Base-by-base conservation (phyloP, 2,113 vertebrate species). In the Chaetodon trifascialis region DNA sequence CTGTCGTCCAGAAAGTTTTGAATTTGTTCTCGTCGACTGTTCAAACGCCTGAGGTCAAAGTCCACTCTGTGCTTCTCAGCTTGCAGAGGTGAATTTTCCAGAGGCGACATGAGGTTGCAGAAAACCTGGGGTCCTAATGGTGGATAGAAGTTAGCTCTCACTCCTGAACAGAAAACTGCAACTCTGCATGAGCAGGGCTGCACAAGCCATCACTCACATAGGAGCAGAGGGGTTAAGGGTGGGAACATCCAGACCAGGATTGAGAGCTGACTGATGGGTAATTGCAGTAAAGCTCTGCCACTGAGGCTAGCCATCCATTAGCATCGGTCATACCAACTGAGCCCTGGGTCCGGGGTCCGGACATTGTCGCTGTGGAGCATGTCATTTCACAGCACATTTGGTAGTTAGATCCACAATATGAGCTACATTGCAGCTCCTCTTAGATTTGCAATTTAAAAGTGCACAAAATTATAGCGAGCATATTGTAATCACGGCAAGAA, bases 251-350 rank as follows among this genome's bases (percentile, higher is more conserved):
- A 86, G 69, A 84, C 79, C 67, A 38, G 79, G 79, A 86, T 55
- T 87, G 79, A 88, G 78, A 90, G 77, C 84, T 85, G 91, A 88
- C 87, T 92, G 90, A 91, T 88, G 83, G 72, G 78, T 79, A 75
- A 77, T 85, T 81, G 90, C 80, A 65, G 68, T 60, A 76, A 83
- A 86, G 73, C 79, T 71, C 64, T 76, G 86, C 67, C 76, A 76
- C 72, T 54, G 74, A 85, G 60, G 67, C 75, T 49, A 59, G 76
- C 79, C 80, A 86, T 91, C 88, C 88, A 86, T 93, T 92, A 90
- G 84, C 17, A 84, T 86, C 86, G 76, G 44, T 70, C 81, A 83
- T 52, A 59, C 78, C 69, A 30, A 75, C 80, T 56, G 67, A 69
- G 76, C 63, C 46, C 40, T 34, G 55, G 66, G 71, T 83, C 58